Base-by-base conservation (phyloP, 2,797 vertebrate species). In the Microcaecilia unicolor region DNA sequence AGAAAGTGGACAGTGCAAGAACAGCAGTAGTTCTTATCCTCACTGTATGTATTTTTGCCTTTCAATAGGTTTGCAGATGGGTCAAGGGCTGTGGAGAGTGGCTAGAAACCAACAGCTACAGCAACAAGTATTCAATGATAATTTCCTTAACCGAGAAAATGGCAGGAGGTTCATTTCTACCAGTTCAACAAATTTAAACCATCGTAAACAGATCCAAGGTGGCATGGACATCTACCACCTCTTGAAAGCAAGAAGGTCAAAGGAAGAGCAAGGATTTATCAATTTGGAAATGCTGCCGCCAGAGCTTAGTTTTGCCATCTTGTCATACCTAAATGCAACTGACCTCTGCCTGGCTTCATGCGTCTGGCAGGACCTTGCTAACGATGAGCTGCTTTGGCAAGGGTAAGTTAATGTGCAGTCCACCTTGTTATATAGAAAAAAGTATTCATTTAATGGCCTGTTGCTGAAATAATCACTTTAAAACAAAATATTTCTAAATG, bases 41-140 rank as follows among this genome's bases (percentile, higher is more conserved):
- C 20, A 22, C 1, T 5, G 37, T 26, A 47, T 5, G 37, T 26
- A 47, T 31, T 31, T 50, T 21, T 37, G 35, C 5, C 12, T 58
- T 63, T 57, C 41, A 4, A 6, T 67, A 84, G 78, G 56, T 74
- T 81, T 63, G 67, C 78, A 96, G 92, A 98, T 98, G 95, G 95
- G 95, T 94, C 95, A 98, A 68, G 90, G 78, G 69, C 79, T 98
- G 75, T 98, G 95, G 95, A 91, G 92, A 81, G 88, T 97, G 61
- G 89, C 85, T 70, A 92, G 94, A 81, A 95, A 90, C 76, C 91
- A 93, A 72, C 92, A 97, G 63, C 76, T 96, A 56, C 92, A 97
- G 35, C 83, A 86, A 35, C 90, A 93, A 74, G 85, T 88, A 48
- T 87, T 85, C 6, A 91, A 90, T 17, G 84, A 75, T 59, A 78